Percentiles rank a stretch among this genome's conserved stretches.
These are phyloP conservation scores for Brenthis ino DNA, from an alignment of 2,888 invertebrate genomes.

Conservation along the genomic window DNA sequence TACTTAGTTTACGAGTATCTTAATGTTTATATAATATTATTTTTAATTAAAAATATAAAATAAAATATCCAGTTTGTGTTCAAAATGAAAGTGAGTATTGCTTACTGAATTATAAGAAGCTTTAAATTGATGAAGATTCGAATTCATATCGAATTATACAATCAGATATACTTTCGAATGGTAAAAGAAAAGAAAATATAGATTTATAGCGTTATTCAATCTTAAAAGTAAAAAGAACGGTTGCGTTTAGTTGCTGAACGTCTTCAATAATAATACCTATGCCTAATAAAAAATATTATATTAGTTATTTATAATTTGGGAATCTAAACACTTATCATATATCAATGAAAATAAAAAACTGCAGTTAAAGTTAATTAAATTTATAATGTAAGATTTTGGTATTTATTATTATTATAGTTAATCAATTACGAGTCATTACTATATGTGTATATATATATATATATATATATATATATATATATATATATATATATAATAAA, in stretches of 20 bases:
- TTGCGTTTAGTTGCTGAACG: not conserved
- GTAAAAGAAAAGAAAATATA: slow-evolving; percentile 25
- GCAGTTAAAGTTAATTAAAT: too few relatives aligned
- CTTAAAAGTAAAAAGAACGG: not conserved
- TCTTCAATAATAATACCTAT: not conserved
- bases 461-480: too few relatives aligned
- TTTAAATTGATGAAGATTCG: slow-evolving; percentile 18
- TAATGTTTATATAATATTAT: too few relatives aligned
- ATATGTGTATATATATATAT: too few relatives aligned
- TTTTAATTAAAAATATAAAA: too few relatives aligned
- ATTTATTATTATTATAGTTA: too few relatives aligned
- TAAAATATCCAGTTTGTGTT: too few relatives aligned
- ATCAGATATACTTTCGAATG: slow-evolving; percentile 27
- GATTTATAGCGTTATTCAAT: slow-evolving; percentile 11
- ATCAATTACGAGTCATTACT: too few relatives aligned
- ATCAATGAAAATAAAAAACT: too few relatives aligned
- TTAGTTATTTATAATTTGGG: not conserved
- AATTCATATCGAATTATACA: slow-evolving; percentile 20
- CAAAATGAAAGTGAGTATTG: slow-evolving; percentile 1
- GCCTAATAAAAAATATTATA: not conserved
- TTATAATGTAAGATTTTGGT: too few relatives aligned
- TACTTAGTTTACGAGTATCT: too few relatives aligned
- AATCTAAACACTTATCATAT: not conserved
- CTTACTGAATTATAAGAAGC: slow-evolving; percentile 7
- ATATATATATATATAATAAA: too few relatives aligned